Conservation (phyloP, 2,113 vertebrate genomes). For the Choloepus hoffmanni region DNA sequence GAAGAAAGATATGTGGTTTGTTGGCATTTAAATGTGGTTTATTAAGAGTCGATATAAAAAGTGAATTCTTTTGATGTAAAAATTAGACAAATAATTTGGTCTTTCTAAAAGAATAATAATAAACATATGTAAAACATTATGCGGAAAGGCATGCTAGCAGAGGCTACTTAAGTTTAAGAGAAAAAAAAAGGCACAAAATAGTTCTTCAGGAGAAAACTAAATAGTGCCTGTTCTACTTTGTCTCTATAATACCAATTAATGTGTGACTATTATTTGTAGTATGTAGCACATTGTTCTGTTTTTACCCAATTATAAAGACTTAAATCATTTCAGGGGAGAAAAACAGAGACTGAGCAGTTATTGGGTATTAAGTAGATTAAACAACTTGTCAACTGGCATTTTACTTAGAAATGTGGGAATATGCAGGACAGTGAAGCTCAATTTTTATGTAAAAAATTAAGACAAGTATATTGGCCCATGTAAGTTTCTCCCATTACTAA, state of each 20-base stretch:
- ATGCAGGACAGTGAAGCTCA: not conserved
- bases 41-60: conserved; percentile 34
- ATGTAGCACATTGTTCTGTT: not conserved
- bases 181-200: not conserved
- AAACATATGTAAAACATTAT: conserved; percentile 81
- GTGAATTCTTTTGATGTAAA: conserved; percentile 78
- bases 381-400: conserved; percentile 55
- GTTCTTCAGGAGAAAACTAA: conserved; percentile 59
- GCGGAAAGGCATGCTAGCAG: conserved; percentile 37
- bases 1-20: conserved; percentile 27
- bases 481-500: conserved; percentile 58
- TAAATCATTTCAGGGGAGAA: conserved; percentile 7
- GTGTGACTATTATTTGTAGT: not conserved
- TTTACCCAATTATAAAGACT: conserved; percentile 53
- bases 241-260: conserved; percentile 45
- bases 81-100: conserved; percentile 83
- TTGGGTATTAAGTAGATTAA: conserved; percentile 56
- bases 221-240: not conserved
- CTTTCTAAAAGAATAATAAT: conserved; percentile 68
- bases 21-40: conserved; percentile 45
- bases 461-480: not conserved
- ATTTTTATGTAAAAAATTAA: conserved; percentile 60
- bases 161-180: conserved; percentile 31
- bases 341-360: not conserved
- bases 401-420: conserved; percentile 26